Evolutionary conservation across 1,140 invertebrate genomes (phyloP), one percentile per base, ranked within the genome.

Genomic region (Spodoptera frugiperda): DNA sequence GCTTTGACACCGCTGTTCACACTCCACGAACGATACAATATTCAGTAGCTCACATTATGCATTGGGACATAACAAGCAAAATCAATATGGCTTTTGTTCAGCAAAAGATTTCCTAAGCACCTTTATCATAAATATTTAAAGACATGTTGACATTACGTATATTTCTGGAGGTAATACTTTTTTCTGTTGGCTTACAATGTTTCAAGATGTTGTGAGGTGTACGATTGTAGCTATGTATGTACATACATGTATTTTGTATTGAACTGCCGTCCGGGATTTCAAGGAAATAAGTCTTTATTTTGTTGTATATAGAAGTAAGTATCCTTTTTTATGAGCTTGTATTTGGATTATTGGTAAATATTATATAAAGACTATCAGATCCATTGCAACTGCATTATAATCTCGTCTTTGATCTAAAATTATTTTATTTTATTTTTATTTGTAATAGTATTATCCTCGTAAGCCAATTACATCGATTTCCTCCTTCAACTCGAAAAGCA

Each of bases 41-140:
- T 91, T 91, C 89, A 90, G 75, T 67, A 80, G 85, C 87, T 89
- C 84, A 83, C 87, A 91, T 91, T 91, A 91, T 91, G 87, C 89
- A 91, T 71, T 71, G 83, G 79, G 67, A 74, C 81, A 81, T 87
- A 91, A 91, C 86, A 87, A 82, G 82, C 87, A 90, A 89, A 90
- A 91, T 91, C 90, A 91, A 91, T 91, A 91, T 86, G 79, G 81
- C 84, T 81, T 83, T 84, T 89, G 85, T 88, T 78, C 76, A 82
- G 82, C 78, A 79, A 86, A 89, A 91, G 87, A 87, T 84, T 89
- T 84, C 81, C 83, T 76, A 70, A 79, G 74, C 57, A 76, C 78
- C 82, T 85, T 84, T 80, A 84, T 88, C 85, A 91, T 91, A 90
- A 91, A 91, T 91, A 91, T 89, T 91, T 90, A 89, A 91, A 81